Conservation (phyloP, 2,888 invertebrate species). For the Nipponacmea schrenckii region DNA sequence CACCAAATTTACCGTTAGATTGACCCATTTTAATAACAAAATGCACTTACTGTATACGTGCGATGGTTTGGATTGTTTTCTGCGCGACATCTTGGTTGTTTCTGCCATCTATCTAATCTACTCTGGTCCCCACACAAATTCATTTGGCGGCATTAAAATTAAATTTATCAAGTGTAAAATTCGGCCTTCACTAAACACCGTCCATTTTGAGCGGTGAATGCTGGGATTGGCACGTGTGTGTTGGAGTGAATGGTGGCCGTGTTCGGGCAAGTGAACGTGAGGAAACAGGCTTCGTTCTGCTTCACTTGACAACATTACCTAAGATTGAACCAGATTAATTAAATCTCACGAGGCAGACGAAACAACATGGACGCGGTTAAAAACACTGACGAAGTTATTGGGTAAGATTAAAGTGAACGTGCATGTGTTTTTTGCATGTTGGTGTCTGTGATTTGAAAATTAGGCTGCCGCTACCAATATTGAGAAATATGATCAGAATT, state of each 20-base stretch:
- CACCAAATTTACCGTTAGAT: neutral
- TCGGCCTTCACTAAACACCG: constrained; percentile 43
- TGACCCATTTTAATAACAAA: too few species aligned
- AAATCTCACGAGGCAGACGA: too few species aligned
- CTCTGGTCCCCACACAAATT: constrained; percentile 35
- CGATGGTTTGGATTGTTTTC: constrained; percentile 59
- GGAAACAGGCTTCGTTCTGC: constrained; percentile 11
- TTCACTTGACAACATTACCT: neutral
- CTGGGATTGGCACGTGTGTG: constrained; percentile 45
- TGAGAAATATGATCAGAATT: too few species aligned
- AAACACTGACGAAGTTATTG: constrained; percentile 12
- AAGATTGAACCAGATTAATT: neutral
- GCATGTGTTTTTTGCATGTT: too few species aligned
- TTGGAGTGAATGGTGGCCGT: constrained; percentile 14
- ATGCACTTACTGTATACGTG: constrained; percentile 50
- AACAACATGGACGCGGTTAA: neutral
- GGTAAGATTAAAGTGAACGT: constrained; percentile 6
- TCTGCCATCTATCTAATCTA: constrained; percentile 27
- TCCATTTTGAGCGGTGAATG: constrained; percentile 54
- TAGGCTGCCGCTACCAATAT: too few species aligned
- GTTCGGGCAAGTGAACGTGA: constrained; percentile 21
- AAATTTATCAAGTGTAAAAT: constrained; percentile 44
- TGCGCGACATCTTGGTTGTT: constrained; percentile 54
- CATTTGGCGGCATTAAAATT: constrained; percentile 44
- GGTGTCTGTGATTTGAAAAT: too few species aligned